Evolutionary conservation across 2,113 vertebrate species (phyloP).

Genomic region (rabbit (Oryctolagus cuniculus)): DNA sequence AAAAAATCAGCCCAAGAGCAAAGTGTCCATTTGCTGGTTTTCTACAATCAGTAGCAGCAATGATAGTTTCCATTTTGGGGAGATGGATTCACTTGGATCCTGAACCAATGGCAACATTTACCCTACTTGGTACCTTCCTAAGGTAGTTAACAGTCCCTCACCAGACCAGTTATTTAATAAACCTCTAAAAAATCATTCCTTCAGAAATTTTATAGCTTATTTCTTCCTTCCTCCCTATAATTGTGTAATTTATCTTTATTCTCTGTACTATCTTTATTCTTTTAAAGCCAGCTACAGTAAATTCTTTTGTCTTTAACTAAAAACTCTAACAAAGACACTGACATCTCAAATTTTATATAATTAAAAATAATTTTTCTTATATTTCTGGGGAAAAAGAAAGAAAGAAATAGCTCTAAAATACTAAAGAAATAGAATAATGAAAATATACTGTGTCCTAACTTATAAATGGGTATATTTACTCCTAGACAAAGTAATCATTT

Average conservation of each 20-base stretch:
- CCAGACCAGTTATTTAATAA: background rate
- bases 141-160: background rate
- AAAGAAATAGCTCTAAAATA: background rate
- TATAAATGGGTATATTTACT: background rate
- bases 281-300: background rate
- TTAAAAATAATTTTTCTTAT: background rate
- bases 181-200: background rate
- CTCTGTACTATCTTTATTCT: background rate
- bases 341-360: background rate
- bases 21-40: background rate
- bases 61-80: background rate
- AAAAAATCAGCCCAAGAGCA: background rate
- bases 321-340: background rate
- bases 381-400: background rate
- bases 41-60: background rate
- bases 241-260: background rate
- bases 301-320: background rate
- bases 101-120: background rate
- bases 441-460: background rate
- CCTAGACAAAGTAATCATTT: background rate
- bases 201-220: background rate
- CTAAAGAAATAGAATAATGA: background rate
- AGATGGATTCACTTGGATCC: background rate
- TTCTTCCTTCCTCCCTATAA: background rate
- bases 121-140: background rate